These are phyloP conservation scores for Microtus oregoni DNA, from an alignment of 2,113 vertebrate genomes.

Conservation along the genomic window DNA sequence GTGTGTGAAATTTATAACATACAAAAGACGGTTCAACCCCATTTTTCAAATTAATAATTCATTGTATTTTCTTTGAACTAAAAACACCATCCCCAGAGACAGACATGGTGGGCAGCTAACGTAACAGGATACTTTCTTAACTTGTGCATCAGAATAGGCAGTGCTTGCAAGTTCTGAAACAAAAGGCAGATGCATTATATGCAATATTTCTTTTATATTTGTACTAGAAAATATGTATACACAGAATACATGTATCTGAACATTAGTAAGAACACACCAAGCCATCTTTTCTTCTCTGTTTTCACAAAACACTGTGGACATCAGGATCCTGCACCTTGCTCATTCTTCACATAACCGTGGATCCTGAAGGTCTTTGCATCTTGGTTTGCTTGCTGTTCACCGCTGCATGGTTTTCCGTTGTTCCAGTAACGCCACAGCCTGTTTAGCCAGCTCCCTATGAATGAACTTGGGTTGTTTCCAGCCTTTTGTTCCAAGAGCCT, in stretches of 20 bases:
- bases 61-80: constrained; percentile 35
- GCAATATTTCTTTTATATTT: neutral
- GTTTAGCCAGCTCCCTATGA: neutral
- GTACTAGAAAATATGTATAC: neutral
- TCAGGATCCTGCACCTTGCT: neutral
- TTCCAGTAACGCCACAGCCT: neutral
- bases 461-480: neutral
- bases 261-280: neutral
- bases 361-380: neutral
- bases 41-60: constrained; percentile 25
- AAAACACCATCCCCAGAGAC: neutral
- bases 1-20: neutral
- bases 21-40: neutral
- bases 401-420: fast-evolving
- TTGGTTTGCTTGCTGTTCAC: neutral
- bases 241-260: neutral
- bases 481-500: constrained; percentile 10
- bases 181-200: neutral
- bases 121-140: neutral
- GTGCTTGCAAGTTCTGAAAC: constrained; percentile 34
- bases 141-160: neutral
- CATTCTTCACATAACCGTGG: neutral
- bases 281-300: constrained; percentile 35
- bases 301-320: neutral
- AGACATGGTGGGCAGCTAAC: neutral